Evolutionary conservation across 30 jellyfish, hydroid and myxozoan genomes (phyloP), one percentile per base, ranked within the genome.

Genomic region (Cassiopea xamachana): DNA sequence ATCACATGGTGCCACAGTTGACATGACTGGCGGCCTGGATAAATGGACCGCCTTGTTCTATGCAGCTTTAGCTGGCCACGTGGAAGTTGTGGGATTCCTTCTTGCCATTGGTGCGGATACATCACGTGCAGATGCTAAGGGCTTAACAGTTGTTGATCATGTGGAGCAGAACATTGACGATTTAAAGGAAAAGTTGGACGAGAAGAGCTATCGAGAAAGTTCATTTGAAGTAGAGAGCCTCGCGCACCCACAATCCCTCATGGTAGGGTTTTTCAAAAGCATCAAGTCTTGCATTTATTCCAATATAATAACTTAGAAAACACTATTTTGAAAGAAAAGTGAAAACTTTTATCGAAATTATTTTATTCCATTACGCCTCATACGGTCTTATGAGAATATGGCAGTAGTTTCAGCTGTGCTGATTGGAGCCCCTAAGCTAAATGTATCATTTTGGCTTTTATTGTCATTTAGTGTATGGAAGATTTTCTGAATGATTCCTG

Each of bases 1-100:
- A 15, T 79, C 97, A 0, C 72, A 89, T 60, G 98, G 98, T 14
- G 98, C 97, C 48, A 68, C 90, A 1, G 85, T 94, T n/a, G 97
- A 94, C 64, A 43, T 94, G 69, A 88, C 92, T 7, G 98, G 98
- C 16, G 98, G 98, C 19, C 89, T 94, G 49, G 97, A 89, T 73
- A 94, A 89, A 75, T 90, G 97, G 97, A 94, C 98, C 10, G 90
- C 98, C 1, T 46, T 94, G 89, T 94, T 94, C 79, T 94, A 86
- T 73, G 95, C 98, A 16, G 92, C 97, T 2, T 78, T 94, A 27
- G 95, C 98, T 49, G 98, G 98, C 2, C 98, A 90, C 48, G 72
- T 86, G 18, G 96, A 94, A 9, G 96, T 93, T 59, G 97, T 90
- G 60, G 93, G 93, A 27, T 94, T 94, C 79, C 96, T 94, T 1